Evolutionary conservation across 2,113 vertebrate genomes (phyloP).

Genomic region (Crypturellus undulatus): DNA sequence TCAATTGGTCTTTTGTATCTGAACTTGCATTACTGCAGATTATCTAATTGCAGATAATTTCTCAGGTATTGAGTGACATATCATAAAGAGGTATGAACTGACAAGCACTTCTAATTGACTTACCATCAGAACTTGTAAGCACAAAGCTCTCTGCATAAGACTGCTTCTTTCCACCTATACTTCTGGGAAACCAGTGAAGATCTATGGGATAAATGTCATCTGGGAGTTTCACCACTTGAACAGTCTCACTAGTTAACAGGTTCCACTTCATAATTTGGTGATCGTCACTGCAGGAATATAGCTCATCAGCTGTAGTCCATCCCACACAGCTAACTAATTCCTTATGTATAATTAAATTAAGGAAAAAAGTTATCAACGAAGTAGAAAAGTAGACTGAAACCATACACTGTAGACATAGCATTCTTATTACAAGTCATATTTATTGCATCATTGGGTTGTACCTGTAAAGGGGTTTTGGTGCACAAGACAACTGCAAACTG

Average conservation of each 20-base stretch:
- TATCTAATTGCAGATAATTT: not conserved
- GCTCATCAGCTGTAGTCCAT: conserved; percentile 93
- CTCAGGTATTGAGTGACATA: not conserved
- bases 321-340: conserved; percentile 95
- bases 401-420: not conserved
- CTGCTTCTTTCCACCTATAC: conserved; percentile 88
- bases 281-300: conserved; percentile 95
- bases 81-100: not conserved
- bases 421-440: not conserved
- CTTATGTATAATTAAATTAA: conserved; percentile 88
- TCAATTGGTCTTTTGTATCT: not conserved
- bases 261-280: conserved; percentile 95
- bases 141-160: conserved; percentile 89
- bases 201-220: conserved; percentile 92
- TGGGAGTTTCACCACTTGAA: conserved; percentile 85
- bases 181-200: conserved; percentile 94
- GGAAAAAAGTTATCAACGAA: conserved; percentile 32
- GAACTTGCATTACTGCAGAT: not conserved
- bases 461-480: not conserved
- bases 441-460: not conserved
- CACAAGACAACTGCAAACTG: not conserved
- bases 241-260: conserved; percentile 87
- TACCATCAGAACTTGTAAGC: conserved; percentile 95
- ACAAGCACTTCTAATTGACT: conserved; percentile 25
- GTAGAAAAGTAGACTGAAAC: not conserved